Evolutionary conservation across 2,888 invertebrate species (phyloP).

Genomic region (Drosophila acutilabella): DNA sequence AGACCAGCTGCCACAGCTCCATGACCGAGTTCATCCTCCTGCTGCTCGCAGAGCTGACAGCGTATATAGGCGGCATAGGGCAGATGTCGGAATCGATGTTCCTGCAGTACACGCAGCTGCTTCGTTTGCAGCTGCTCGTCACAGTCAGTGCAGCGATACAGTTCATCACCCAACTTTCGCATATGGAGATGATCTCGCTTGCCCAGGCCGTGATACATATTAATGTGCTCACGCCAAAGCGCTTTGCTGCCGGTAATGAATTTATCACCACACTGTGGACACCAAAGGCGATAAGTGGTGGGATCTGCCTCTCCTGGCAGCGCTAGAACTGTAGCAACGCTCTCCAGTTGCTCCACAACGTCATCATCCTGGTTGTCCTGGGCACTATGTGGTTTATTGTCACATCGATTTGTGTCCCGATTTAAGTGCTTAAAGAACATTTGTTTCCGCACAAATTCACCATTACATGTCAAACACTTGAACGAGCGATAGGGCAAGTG

Average conservation of each 20-base stretch:
- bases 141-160: constrained; percentile 75
- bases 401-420: constrained; percentile 78
- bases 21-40: constrained; percentile 33
- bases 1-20: constrained; percentile 37
- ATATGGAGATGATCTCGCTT: constrained; percentile 72
- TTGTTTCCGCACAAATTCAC: constrained; percentile 81
- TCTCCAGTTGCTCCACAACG: constrained; percentile 17
- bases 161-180: constrained; percentile 59
- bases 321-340: neutral
- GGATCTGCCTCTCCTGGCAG: constrained; percentile 31
- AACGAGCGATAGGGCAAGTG: constrained; percentile 82
- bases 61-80: constrained; percentile 78
- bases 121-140: constrained; percentile 75
- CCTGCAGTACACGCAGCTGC: constrained; percentile 71
- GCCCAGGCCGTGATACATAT: constrained; percentile 69
- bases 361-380: constrained; percentile 35
- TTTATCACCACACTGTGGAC: constrained; percentile 79
- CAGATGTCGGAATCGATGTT: constrained; percentile 79
- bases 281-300: constrained; percentile 59
- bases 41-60: constrained; percentile 72
- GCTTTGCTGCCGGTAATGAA: constrained; percentile 69
- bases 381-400: constrained; percentile 40
- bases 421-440: constrained; percentile 83
- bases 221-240: constrained; percentile 80
- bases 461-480: constrained; percentile 75